Conservation (phyloP, 1,140 invertebrate species). For the Drosophila ananassae region DNA sequence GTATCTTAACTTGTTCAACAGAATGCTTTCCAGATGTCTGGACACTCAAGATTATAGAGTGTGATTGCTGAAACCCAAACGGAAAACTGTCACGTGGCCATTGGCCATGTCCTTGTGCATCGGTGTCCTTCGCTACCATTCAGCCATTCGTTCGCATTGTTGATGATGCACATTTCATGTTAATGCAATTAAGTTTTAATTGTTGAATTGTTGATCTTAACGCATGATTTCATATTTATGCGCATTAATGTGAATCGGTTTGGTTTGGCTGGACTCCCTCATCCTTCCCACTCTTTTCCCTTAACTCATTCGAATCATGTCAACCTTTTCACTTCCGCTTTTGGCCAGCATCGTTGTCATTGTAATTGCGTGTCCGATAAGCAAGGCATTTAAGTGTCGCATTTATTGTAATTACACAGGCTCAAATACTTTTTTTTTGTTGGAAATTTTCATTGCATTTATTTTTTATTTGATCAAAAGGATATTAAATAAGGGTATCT, state of each 20-base stretch:
- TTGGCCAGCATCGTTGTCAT: constrained; percentile 59
- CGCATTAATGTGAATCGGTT: constrained; percentile 76
- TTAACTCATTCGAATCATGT: constrained; percentile 23
- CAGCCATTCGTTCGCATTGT: constrained; percentile 52
- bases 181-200: constrained; percentile 83
- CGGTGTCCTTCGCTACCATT: constrained; percentile 25
- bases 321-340: constrained; percentile 34
- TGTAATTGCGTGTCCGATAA: constrained; percentile 76
- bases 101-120: constrained; percentile 26
- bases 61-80: constrained; percentile 19
- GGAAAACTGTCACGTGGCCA: constrained; percentile 38
- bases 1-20: too few relatives aligned
- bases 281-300: background rate
- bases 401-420: constrained; percentile 77
- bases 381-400: constrained; percentile 79
- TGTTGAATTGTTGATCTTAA: constrained; percentile 83
- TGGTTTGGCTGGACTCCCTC: constrained; percentile 7
- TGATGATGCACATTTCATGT: constrained; percentile 82
- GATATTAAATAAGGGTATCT: background rate
- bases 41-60: constrained; percentile 13
- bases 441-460: constrained; percentile 31
- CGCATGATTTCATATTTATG: constrained; percentile 83
- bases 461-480: constrained; percentile 55
- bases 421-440: constrained; percentile 12
- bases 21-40: constrained; percentile 15